These are phyloP conservation scores for Cariama cristata DNA, from an alignment of 2,113 vertebrate species.

Conservation along the genomic window DNA sequence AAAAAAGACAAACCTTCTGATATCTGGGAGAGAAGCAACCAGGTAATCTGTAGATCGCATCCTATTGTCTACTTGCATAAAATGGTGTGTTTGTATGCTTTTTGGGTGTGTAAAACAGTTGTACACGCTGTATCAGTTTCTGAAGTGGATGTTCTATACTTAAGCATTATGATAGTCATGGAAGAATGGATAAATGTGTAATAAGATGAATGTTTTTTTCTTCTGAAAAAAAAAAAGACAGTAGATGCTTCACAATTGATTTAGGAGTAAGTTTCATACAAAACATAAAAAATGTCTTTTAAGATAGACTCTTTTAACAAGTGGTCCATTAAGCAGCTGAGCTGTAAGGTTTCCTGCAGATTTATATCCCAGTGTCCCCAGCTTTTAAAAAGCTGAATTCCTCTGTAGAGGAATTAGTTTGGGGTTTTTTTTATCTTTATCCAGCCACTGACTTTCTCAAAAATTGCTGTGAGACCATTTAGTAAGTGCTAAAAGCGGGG, in stretches of 20 bases:
- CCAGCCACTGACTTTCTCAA: background rate
- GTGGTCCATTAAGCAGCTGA: background rate
- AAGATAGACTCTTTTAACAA: background rate
- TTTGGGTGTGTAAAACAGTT: background rate
- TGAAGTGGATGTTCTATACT: background rate
- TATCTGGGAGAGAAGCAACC: conserved; percentile 74
- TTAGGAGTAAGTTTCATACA: background rate
- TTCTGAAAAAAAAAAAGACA: background rate
- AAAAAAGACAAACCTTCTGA: conserved; percentile 67
- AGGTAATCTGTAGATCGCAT: conserved; percentile 58
- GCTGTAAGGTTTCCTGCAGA: background rate
- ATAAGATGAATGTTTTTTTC: background rate
- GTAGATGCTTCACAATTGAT: background rate
- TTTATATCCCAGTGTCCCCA: background rate
- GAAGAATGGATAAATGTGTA: background rate
- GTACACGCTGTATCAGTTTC: background rate
- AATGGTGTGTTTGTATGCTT: background rate
- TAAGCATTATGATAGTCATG: background rate
- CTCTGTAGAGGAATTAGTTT: background rate
- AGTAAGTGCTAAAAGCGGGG: background rate
- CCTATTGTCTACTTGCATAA: background rate
- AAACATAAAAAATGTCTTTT: background rate
- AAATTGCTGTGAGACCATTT: background rate
- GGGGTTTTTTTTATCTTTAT: background rate
- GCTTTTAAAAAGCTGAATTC: background rate